These are phyloP conservation scores for Heterodera schachtii DNA, from an alignment of 1,140 invertebrate genomes.

Conservation along the genomic window DNA sequence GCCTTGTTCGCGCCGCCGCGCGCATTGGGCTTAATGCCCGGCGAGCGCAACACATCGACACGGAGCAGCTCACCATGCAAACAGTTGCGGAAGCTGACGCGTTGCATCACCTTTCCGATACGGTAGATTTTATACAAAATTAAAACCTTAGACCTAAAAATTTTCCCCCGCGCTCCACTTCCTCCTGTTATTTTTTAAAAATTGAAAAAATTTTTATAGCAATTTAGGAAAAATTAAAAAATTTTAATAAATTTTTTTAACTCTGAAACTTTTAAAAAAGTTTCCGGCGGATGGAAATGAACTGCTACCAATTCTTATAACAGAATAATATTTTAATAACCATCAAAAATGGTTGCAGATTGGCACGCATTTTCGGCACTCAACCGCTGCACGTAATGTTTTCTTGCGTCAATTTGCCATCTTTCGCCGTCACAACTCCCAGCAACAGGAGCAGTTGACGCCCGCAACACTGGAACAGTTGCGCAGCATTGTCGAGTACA, in stretches of 20 bases:
- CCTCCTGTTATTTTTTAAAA: too few species aligned
- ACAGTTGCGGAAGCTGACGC: slow-evolving; percentile 29
- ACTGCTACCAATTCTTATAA: too few species aligned
- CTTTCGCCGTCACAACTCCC: slow-evolving; percentile 18
- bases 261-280: too few species aligned
- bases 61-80: slow-evolving; percentile 33
- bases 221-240: too few species aligned
- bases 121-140: background rate
- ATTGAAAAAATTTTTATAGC: too few species aligned
- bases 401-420: slow-evolving; percentile 39
- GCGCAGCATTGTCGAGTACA: slow-evolving; percentile 47
- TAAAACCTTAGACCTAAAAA: too few species aligned
- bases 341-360: slow-evolving; percentile 19
- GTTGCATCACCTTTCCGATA: background rate
- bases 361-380: slow-evolving; percentile 34
- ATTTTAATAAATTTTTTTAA: too few species aligned
- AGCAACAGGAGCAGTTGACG: slow-evolving; percentile 41
- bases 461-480: slow-evolving; percentile 37
- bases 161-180: too few species aligned
- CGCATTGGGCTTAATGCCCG: slow-evolving; percentile 37
- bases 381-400: slow-evolving; percentile 45
- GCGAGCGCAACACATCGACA: slow-evolving; percentile 36
- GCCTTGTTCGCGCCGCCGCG: slow-evolving; percentile 28
- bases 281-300: too few species aligned
- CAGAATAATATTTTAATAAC: too few species aligned